Base-by-base conservation (phyloP, 2,888 invertebrate genomes). In the Drosophila fungiperda region DNA sequence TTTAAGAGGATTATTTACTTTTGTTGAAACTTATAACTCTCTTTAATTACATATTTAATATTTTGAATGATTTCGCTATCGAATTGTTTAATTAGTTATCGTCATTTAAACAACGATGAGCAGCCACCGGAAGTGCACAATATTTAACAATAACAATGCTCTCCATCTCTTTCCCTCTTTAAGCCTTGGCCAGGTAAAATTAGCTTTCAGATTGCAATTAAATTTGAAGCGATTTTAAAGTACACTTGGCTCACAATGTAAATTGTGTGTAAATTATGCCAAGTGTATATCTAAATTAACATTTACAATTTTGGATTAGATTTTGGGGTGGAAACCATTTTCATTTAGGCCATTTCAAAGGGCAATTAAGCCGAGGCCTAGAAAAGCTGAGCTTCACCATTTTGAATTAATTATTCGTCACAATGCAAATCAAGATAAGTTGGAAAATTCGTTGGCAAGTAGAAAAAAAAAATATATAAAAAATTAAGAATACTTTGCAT, bases 381-480 rank as follows among this genome's bases (percentile, higher is more conserved):
- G 42, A 11, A n/a, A 17, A n/a, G 48, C 42, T 53, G 33, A 50
- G 66, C 32, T 32, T 12, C 35, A 60, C 65, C 71, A 73, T 72
- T 72, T 82, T 81, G 78, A 83, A 81, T 78, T 69, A 81, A 89
- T 87, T 75, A 81, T 59, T 70, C 57, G 23, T 57, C 50, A 64
- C 60, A 60, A 45, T 60, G 58, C 53, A 29, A 29, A 29, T 11
- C 26, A 36, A 53, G 67, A 32, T 67, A 23, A 15, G n/a, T 33
- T 32, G 23, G 29, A 26, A 33, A 32, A 33, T 69, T 69, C 76
- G 55, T 38, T 32, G 33, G 35, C 8, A 48, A 35, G 48, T 20
- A 36, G 26, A 32, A 48, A 52, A 32, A 32, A 11, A 23, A 17
- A 23, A 17, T 1, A 20, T 26, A 26, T 26, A 26, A 26, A 5